phyloP scores from a whole-genome alignment of 2,113 vertebrate genomes.

The Sarotherodon lohbergeri region DNA sequence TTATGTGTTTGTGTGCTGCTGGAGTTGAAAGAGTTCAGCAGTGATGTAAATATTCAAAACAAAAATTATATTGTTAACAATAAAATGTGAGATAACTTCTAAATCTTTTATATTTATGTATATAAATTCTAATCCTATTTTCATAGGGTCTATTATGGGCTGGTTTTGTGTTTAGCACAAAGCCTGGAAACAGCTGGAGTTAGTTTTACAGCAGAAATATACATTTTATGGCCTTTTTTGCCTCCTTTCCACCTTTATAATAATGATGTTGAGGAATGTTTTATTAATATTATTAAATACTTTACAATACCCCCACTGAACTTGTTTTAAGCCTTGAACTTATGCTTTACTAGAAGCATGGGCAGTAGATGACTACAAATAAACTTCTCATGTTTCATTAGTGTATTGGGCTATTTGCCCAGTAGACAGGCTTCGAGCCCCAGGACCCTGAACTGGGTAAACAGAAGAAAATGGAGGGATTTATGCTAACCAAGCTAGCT shows the following conservation, averaged over 20 bases:
- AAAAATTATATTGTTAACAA: background rate
- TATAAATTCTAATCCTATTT: background rate
- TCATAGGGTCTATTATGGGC: background rate
- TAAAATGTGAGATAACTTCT: background rate
- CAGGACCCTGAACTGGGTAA: background rate
- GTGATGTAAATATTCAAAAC: background rate
- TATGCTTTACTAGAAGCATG: background rate
- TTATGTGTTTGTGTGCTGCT: slow-evolving; percentile 1
- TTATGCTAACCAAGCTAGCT: background rate
- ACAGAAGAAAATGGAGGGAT: background rate
- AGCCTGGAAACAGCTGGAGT: fast-evolving
- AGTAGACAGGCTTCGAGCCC: background rate
- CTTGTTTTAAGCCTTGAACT: background rate
- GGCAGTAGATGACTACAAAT: background rate
- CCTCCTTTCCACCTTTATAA: background rate
- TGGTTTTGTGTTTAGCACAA: background rate
- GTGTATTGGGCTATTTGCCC: background rate
- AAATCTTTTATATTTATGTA: background rate
- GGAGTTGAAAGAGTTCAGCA: background rate
- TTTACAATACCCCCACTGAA: background rate
- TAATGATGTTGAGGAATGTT: background rate
- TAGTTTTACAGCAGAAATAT: background rate
- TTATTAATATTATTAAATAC: background rate
- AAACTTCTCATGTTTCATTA: background rate
- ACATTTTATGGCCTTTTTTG: background rate